A percentile compares a stretch with the other conserved stretches of the same genome.
Evolutionary conservation across 2,113 vertebrate species (phyloP).

Genomic region (Lepus europaeus): DNA sequence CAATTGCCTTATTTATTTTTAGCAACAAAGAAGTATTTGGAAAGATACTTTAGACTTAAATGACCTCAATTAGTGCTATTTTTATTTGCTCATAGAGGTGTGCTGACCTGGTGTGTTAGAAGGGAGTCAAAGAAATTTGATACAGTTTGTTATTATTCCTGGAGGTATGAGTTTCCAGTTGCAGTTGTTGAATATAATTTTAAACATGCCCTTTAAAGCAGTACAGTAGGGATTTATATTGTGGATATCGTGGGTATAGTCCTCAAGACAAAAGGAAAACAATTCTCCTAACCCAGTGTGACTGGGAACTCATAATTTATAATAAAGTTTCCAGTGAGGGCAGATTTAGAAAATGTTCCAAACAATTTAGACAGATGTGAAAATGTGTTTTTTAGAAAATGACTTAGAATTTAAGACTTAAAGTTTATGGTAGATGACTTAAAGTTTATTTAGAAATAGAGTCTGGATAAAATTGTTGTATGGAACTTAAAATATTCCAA

Average conservation of each 20-base stretch:
- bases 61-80: slow-evolving; percentile 46
- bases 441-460: slow-evolving; percentile 34
- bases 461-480: background rate
- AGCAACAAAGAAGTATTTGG: slow-evolving; percentile 38
- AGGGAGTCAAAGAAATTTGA: slow-evolving; percentile 7
- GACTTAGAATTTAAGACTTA: background rate
- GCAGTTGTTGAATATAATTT: slow-evolving; percentile 12
- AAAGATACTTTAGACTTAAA: background rate
- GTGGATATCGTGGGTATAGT: background rate
- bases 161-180: background rate
- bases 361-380: background rate
- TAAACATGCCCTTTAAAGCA: slow-evolving; percentile 31
- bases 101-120: background rate
- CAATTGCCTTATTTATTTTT: slow-evolving; percentile 48
- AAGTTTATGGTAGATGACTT: slow-evolving; percentile 40
- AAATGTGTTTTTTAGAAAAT: background rate
- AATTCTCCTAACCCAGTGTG: background rate
- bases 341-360: slow-evolving; percentile 26
- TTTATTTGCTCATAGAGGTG: slow-evolving; percentile 56
- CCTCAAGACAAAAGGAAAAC: background rate
- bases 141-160: slow-evolving; percentile 39
- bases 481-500: background rate
- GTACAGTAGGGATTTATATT: background rate
- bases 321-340: slow-evolving; percentile 21
- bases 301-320: background rate